A percentile compares a stretch with the other conserved stretches of the same genome.
Evolutionary conservation across 92 coral and sea anemone species (phyloP).

Genomic region (Parazoanthus swiftii): DNA sequence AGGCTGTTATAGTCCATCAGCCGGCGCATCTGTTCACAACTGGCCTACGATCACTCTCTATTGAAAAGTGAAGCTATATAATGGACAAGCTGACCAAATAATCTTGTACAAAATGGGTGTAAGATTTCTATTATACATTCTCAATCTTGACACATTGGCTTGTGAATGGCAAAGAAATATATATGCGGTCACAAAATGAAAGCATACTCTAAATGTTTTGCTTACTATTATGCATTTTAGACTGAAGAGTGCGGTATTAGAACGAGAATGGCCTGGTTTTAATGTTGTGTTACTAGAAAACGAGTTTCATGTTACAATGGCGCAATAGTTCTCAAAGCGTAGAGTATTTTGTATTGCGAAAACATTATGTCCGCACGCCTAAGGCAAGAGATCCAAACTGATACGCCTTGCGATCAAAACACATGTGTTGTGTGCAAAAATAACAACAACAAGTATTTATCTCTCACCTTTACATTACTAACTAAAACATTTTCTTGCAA

Average conservation of each 20-base stretch:
- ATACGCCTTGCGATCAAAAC: background rate
- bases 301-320: background rate
- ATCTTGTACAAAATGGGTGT: conserved; percentile 14
- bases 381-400: background rate
- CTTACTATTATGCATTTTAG: background rate
- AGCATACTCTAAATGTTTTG: background rate
- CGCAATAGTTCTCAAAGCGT: background rate
- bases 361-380: conserved; percentile 8
- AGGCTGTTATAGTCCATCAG: background rate
- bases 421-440: conserved; percentile 22
- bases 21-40: conserved; percentile 13
- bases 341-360: background rate
- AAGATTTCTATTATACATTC: conserved; percentile 31
- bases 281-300: background rate
- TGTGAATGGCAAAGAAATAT: background rate
- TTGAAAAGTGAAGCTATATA: background rate
- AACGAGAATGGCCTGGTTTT: background rate
- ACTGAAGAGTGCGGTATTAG: background rate
- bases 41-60: background rate
- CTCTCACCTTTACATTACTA: background rate
- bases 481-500: background rate
- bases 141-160: conserved; percentile 1
- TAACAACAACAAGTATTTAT: background rate
- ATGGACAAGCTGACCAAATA: conserved; percentile 28
- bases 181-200: conserved; percentile 28